These are phyloP conservation scores for Phyto melanocephala DNA, from an alignment of 2,888 invertebrate genomes.

Conservation along the genomic window DNA sequence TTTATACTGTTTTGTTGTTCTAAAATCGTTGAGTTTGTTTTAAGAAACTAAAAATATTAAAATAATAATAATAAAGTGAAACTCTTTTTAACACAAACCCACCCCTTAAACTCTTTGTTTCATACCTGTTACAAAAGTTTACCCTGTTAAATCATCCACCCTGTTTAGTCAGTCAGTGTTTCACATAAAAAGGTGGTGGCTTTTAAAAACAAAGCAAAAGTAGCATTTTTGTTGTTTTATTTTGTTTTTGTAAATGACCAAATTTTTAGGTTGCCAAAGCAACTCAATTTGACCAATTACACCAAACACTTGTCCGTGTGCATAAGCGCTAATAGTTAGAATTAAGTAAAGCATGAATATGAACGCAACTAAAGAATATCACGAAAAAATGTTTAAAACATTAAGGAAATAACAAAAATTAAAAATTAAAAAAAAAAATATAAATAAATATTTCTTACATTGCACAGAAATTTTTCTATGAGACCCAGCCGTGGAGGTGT, in stretches of 20 bases:
- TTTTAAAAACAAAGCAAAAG: conserved; percentile 46
- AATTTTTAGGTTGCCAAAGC: conserved; percentile 44
- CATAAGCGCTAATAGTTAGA: conserved; percentile 21
- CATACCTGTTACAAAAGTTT: not conserved
- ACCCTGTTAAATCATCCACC: conserved; percentile 9
- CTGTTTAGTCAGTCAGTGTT: not conserved
- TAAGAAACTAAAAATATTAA: too few species aligned
- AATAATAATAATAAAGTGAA: not conserved
- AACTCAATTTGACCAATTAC: conserved; percentile 59
- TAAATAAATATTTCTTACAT: not conserved
- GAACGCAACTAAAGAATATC: not conserved
- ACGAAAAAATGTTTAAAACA: conserved; percentile 39
- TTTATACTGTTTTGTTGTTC: too few species aligned
- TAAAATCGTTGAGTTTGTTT: too few species aligned
- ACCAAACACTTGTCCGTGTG: conserved; percentile 29
- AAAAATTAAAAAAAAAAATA: too few species aligned
- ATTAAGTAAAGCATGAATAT: conserved; percentile 62
- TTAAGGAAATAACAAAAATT: conserved; percentile 47
- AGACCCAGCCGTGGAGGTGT: conserved; percentile 74
- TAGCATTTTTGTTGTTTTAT: not conserved
- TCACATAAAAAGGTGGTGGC: conserved; percentile 25
- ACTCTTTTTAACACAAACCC: not conserved
- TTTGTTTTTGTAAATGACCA: conserved; percentile 35
- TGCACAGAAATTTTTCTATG: conserved; percentile 74
- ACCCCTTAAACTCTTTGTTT: not conserved